Base-by-base conservation (phyloP, 2,888 invertebrate species). In the Globia sparganii region DNA sequence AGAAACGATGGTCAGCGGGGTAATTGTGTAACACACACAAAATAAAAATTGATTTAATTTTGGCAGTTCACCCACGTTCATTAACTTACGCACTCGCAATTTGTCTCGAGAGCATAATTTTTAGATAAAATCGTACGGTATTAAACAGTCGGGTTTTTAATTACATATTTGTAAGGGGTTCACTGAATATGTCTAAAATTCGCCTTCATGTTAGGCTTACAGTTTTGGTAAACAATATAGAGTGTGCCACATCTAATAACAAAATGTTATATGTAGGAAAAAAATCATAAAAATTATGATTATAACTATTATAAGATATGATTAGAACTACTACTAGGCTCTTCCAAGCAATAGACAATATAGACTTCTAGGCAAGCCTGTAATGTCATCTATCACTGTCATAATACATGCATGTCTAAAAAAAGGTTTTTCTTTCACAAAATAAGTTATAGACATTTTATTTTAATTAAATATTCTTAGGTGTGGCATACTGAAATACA, bases 161-260 rank as follows among this genome's bases (percentile, higher is more conserved):
- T 79, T 78, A 84, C 71, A 62, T 77, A 72, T 75, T n/a, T 75
- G 66, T 86, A 84, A 80, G 84, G 70, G 31, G 73, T 89, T 88
- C 87, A 85, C 80, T 89, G 85, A 88, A 88, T 84, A 85, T 86
- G 78, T 87, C 87, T 92, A 91, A 90, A 90, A 87, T 90, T 88
- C 88, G 93, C 92, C 93, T 92, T 93, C 91, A 90, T 90, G 67
- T 80, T 88, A 93, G 92, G 92, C 93, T 92, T 91, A 92, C 85
- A 90, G 83, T 91, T 91, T 91, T 86, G 85, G 86, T 89, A 90
- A 87, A 78, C 85, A 84, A 70, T 88, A 77, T 80, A 43, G 1
- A 78, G 75, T 80, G 81, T 84, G 89, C 83, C 88, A 86, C 87
- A 88, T 87, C 84, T 90, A 77, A 40, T 68, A 72, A 72, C 40